phyloP scores from a whole-genome alignment of 1,140 invertebrate species.

The Idris sp. region DNA sequence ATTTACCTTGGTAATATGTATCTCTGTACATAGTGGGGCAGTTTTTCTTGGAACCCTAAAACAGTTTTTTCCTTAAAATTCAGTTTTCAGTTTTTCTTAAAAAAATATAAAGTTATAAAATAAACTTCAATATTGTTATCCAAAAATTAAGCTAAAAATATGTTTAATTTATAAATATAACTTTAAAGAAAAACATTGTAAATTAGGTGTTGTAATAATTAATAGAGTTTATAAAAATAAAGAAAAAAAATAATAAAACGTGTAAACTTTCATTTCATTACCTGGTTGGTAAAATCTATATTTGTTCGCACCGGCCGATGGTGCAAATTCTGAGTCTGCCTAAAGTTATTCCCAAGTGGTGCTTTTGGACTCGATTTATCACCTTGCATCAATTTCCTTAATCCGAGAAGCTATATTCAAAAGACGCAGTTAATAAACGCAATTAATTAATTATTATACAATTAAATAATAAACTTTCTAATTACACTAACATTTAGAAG shows the following conservation, averaged over 20 bases:
- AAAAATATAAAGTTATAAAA: no score
- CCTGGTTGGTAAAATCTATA: constrained; percentile 93
- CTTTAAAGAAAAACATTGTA: no score
- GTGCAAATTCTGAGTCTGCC: constrained; percentile 92
- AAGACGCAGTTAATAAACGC: no score
- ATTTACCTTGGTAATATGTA: constrained; percentile 89
- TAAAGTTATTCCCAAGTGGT: constrained; percentile 94
- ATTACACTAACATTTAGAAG: not conserved
- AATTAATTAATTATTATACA: constrained; percentile 27
- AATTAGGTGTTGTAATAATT: no score
- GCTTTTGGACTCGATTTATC: constrained; percentile 90
- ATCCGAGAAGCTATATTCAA: constrained; percentile 85
- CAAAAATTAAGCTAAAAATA: no score
- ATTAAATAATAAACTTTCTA: not conserved
- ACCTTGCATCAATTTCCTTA: constrained; percentile 92
- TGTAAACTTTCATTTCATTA: constrained; percentile 30
- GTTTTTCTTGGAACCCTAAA: constrained; percentile 82
- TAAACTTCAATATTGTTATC: no score
- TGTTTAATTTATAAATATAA: no score
- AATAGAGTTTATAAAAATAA: no score
- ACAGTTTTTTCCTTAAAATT: constrained; percentile 7
- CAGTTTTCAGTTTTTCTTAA: no score
- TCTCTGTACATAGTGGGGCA: constrained; percentile 92
- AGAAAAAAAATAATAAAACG: no score
- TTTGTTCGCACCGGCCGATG: constrained; percentile 95